A percentile compares a stretch with the other conserved stretches of the same genome.
Evolutionary conservation across 2,797 vertebrate species (phyloP).

Genomic region (Numenius phaeopus): DNA sequence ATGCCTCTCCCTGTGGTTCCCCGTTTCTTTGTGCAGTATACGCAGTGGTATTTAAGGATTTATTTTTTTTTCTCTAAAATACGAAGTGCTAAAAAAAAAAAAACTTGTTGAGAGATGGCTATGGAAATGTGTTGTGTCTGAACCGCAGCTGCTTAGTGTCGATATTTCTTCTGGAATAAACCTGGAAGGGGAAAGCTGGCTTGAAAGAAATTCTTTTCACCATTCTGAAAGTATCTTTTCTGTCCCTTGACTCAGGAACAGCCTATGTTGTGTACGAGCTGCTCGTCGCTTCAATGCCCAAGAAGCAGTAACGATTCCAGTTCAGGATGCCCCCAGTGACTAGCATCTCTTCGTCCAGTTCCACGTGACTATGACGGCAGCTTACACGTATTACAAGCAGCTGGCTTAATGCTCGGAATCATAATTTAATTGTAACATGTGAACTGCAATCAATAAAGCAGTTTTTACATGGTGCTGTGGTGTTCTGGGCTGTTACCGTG

Average conservation of each 20-base stretch:
- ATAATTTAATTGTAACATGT: slow-evolving; percentile 84
- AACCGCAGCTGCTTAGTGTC: neutral
- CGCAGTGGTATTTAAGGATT: neutral
- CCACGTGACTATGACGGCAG: slow-evolving; percentile 54
- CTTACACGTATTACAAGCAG: slow-evolving; percentile 68
- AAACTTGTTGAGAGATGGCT: rapidly evolving
- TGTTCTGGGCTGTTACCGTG: neutral
- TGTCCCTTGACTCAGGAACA: slow-evolving; percentile 80
- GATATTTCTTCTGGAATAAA: neutral
- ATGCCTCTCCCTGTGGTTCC: neutral
- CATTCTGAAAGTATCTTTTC: slow-evolving; percentile 23
- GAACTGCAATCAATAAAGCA: slow-evolving; percentile 86
- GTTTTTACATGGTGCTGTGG: slow-evolving; percentile 64
- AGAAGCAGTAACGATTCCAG: slow-evolving; percentile 82
- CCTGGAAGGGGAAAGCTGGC: neutral
- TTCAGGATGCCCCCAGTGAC: neutral
- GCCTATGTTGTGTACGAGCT: slow-evolving; percentile 84
- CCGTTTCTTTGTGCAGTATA: neutral
- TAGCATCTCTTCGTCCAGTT: slow-evolving; percentile 59
- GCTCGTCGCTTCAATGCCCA: slow-evolving; percentile 81
- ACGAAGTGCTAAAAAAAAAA: neutral
- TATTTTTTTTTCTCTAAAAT: neutral
- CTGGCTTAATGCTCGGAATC: slow-evolving; percentile 83
- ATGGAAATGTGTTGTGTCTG: neutral
- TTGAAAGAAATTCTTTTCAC: neutral